These are phyloP conservation scores for Eristalis pertinax DNA, from an alignment of 2,888 invertebrate species.

Conservation along the genomic window DNA sequence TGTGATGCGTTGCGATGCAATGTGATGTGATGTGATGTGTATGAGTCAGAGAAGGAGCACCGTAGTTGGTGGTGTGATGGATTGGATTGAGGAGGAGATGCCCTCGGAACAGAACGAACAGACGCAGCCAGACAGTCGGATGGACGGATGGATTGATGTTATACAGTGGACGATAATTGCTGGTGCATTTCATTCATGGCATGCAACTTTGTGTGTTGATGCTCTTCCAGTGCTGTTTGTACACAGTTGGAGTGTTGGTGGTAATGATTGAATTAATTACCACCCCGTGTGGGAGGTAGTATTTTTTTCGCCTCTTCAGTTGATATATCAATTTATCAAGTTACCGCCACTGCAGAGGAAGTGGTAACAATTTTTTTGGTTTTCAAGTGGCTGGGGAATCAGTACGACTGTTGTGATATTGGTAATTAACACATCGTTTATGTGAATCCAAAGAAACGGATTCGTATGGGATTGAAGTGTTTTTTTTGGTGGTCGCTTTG, in stretches of 20 bases:
- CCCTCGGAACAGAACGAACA: constrained; percentile 41
- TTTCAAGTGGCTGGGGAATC: constrained; percentile 42
- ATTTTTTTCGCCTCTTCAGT: constrained; percentile 47
- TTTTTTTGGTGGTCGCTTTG: neutral
- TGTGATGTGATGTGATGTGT: constrained; percentile 53
- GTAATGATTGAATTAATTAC: constrained; percentile 72
- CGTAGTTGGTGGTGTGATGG: constrained; percentile 45
- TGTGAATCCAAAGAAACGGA: constrained; percentile 16
- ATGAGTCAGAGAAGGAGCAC: constrained; percentile 50
- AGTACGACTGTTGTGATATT: constrained; percentile 60
- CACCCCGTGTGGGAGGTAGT: constrained; percentile 48
- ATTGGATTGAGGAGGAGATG: constrained; percentile 55
- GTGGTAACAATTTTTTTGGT: constrained; percentile 33
- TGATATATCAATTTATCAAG: constrained; percentile 66
- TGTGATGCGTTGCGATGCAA: constrained; percentile 61
- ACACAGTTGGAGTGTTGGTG: constrained; percentile 60
- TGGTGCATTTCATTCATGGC: constrained; percentile 63
- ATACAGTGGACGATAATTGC: constrained; percentile 66
- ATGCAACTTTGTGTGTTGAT: constrained; percentile 60
- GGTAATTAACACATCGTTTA: constrained; percentile 66
- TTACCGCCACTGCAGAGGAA: constrained; percentile 49
- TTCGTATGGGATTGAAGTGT: neutral
- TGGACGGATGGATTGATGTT: constrained; percentile 66
- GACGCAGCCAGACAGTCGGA: constrained; percentile 24
- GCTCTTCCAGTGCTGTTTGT: constrained; percentile 47